phyloP scores from a whole-genome alignment of 1,140 invertebrate genomes.

The Brachionus rotundiformis region DNA sequence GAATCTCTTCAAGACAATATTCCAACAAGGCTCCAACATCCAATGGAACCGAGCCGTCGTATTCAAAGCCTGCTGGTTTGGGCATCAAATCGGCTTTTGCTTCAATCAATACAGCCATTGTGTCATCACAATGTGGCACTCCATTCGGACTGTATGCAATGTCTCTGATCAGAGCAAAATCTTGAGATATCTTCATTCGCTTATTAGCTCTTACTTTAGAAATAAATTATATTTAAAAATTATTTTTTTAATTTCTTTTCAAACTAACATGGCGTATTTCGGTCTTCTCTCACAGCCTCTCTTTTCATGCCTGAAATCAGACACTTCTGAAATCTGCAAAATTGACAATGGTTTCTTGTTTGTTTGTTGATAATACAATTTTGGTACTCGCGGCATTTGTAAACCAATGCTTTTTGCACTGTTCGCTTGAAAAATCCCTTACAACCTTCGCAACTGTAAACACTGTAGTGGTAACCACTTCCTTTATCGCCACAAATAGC shows the following conservation, averaged over 20 bases:
- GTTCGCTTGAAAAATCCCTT: slow-evolving; percentile 70
- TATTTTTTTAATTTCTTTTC: background rate
- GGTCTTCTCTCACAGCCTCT: slow-evolving; percentile 62
- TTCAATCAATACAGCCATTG: slow-evolving; percentile 43
- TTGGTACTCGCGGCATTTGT: slow-evolving; percentile 64
- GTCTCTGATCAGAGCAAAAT: slow-evolving; percentile 46
- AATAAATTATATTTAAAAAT: background rate
- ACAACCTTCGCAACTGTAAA: slow-evolving; percentile 94
- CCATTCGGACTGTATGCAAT: slow-evolving; percentile 44
- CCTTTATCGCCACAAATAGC: slow-evolving; percentile 94
- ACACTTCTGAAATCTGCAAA: slow-evolving; percentile 65
- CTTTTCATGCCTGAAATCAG: slow-evolving; percentile 54
- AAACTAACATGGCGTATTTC: slow-evolving; percentile 54
- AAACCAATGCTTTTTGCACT: slow-evolving; percentile 63
- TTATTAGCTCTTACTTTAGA: slow-evolving; percentile 22
- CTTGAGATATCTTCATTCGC: slow-evolving; percentile 41
- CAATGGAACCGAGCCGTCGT: slow-evolving; percentile 31
- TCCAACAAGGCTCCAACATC: slow-evolving; percentile 41
- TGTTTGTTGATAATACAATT: slow-evolving; percentile 62
- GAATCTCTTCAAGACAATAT: slow-evolving; percentile 49
- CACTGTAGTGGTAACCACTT: slow-evolving; percentile 96
- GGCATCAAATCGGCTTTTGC: slow-evolving; percentile 50
- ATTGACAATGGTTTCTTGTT: slow-evolving; percentile 63
- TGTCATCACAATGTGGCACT: slow-evolving; percentile 51
- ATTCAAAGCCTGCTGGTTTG: slow-evolving; percentile 41